Evolutionary conservation across 2,797 vertebrate genomes (phyloP), one percentile per base, ranked within the genome.

Genomic region (Danio choprae): DNA sequence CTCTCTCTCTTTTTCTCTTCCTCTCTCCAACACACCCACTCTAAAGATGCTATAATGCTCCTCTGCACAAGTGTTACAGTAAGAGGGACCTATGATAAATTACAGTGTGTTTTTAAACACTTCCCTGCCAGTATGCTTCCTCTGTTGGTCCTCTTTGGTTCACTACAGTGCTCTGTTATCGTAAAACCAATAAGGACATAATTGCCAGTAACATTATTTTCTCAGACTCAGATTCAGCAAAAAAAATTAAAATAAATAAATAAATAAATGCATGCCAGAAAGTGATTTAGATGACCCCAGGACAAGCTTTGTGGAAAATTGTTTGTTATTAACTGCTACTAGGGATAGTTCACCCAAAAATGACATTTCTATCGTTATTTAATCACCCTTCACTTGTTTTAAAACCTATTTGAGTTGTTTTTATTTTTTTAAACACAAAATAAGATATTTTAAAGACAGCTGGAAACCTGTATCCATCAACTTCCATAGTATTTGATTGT

Each of bases 11-110:
- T 56, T 74, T 74, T 63, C 73, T 70, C 84, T 70, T 63, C 79
- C 67, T 77, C 72, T 77, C 70, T 63, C 56, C 16, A 74, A 44
- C 59, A 20, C 72, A 70, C 64, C 16, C 73, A 72, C 77, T 72
- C 68, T 73, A 71, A 74, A 90, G 87, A 92, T 89, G 87, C 88
- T 68, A 83, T 84, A 87, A 84, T 88, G 81, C 82, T 91, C 36
- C 82, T 77, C 75, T 84, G 77, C 83, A 86, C 73, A 83, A 87
- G 81, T 65, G 77, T 29, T 74, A 87, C 36, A 74, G 80, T 84
- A 72, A 84, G 78, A 87, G 86, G 79, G 88, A 64, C 81, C 55
- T 29, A 70, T 29, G 40, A 87, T 83, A 88, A 88, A 89, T 88
- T 81, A 88, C 81, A 69, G 75, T 40, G 67, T 79, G 81, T 22